Base-by-base conservation (phyloP, 1,140 invertebrate species). In the Atta texana region DNA sequence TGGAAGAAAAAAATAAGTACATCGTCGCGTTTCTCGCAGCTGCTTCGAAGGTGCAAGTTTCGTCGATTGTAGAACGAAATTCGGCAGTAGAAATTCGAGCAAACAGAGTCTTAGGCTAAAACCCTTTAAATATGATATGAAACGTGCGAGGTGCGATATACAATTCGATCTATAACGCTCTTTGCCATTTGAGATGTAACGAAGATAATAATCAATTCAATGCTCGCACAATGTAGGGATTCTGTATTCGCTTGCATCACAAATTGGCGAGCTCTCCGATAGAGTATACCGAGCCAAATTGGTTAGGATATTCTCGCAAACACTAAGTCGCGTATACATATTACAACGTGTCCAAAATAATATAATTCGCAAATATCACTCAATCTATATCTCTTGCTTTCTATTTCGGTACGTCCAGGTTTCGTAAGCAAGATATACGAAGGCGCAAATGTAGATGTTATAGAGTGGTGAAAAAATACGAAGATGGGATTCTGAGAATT, bases 401-500 rank as follows among this genome's bases (percentile, higher is more conserved):
- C 53, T 31, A 31, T 61, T 84, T 84, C 8, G 39, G 18, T 44
- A 18, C 34, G 55, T 55, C 14, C 63, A 21, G 18, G 1, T 44
- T 44, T 57, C 18, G 34, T 8, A 18, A n/a, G 6, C 28, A 51
- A 53, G 31, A 28, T n/a, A 7, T 21, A 8, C 39, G 68, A 59
- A 53, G 6, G 63, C 51, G 31, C 57, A 82, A 64, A 89, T 68
- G 59, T 21, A 82, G 66, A 57, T 57, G 28, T 28, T 64, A n/a
- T n/a, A 10, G 39, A 44, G 12, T n/a, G 71, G 64, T 21, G 55
- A 49, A 49, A 49, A 55, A 76, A 87, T 74, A 78, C 74, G 74
- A 39, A 55, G 44, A 64, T 18, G 18, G 44, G 68, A 89, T 87
- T 64, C 63, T 14, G n/a, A 64, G 61, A 78, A 90, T 90, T 78